Evolutionary conservation across 2,113 vertebrate genomes (phyloP).

Genomic region (Cheilinus undulatus): DNA sequence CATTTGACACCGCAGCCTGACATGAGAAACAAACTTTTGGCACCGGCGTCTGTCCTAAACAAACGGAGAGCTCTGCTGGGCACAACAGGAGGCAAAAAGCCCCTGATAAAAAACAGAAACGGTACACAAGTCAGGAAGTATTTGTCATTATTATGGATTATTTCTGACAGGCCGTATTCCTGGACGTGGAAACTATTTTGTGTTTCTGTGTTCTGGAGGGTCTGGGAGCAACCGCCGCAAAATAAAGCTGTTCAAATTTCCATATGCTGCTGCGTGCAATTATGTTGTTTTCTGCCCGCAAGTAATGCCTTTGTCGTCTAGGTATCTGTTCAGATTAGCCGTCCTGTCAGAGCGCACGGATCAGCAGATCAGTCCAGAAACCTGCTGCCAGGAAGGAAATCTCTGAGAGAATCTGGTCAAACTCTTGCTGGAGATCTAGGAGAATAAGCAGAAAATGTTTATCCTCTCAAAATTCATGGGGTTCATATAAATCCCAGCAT

Average conservation of each 20-base stretch:
- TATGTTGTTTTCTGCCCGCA: constrained; percentile 62
- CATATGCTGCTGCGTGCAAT: constrained; percentile 63
- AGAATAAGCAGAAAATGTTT: constrained; percentile 61
- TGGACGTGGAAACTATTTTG: constrained; percentile 59
- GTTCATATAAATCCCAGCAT: constrained; percentile 47
- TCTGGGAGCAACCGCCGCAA: constrained; percentile 38
- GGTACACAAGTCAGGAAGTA: constrained; percentile 19
- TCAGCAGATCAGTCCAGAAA: constrained; percentile 63
- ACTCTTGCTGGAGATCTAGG: constrained; percentile 49
- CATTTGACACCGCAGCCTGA: constrained; percentile 68
- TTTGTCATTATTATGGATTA: constrained; percentile 34
- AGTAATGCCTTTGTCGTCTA: constrained; percentile 62
- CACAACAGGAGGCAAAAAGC: constrained; percentile 35
- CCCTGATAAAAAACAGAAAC: constrained; percentile 28
- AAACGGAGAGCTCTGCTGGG: constrained; percentile 57
- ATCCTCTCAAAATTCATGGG: constrained; percentile 56
- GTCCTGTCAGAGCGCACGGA: constrained; percentile 60
- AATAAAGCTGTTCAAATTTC: constrained; percentile 57
- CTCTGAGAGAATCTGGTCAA: constrained; percentile 47
- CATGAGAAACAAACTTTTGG: constrained; percentile 78
- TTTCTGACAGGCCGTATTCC: constrained; percentile 46
- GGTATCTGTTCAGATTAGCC: constrained; percentile 73
- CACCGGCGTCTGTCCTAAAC: constrained; percentile 53
- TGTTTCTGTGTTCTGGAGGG: constrained; percentile 24
- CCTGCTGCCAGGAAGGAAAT: constrained; percentile 62